These are phyloP conservation scores for Phymastichus coffea DNA, from an alignment of 1,140 invertebrate genomes.

Conservation along the genomic window DNA sequence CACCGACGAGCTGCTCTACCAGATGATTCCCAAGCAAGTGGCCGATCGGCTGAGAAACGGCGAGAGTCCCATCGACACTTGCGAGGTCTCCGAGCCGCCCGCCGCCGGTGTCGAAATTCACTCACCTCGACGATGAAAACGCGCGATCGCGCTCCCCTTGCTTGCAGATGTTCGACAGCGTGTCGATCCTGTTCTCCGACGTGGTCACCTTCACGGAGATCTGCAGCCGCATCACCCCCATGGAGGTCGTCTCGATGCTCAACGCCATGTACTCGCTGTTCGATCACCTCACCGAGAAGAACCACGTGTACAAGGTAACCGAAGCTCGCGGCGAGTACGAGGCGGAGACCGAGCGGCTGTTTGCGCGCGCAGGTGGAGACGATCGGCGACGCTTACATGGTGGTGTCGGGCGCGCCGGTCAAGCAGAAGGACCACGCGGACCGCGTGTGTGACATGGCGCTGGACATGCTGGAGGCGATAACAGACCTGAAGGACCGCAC, in stretches of 20 bases:
- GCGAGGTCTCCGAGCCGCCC: conserved; percentile 79
- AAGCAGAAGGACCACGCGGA: conserved; percentile 87
- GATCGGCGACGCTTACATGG: conserved; percentile 96
- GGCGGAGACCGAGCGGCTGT: too few relatives aligned
- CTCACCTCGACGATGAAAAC: too few relatives aligned
- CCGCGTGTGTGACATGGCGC: conserved; percentile 92
- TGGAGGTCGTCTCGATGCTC: conserved; percentile 96
- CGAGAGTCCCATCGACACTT: conserved; percentile 91
- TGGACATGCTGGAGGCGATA: conserved; percentile 95
- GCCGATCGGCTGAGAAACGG: conserved; percentile 89
- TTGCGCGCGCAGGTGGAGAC: conserved; percentile 95
- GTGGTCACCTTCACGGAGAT: conserved; percentile 97
- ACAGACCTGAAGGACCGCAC: conserved; percentile 88
- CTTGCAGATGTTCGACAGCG: conserved; percentile 94
- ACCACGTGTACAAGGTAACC: conserved; percentile 95
- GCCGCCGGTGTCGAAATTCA: background rate
- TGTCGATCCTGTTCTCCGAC: conserved; percentile 94
- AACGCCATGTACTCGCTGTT: conserved; percentile 95
- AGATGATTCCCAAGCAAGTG: conserved; percentile 98
- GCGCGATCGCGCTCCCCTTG: too few relatives aligned
- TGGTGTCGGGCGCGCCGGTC: conserved; percentile 92
- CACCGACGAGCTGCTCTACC: conserved; percentile 93
- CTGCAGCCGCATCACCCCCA: conserved; percentile 89
- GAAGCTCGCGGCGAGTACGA: conserved; percentile 31
- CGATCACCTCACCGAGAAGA: conserved; percentile 86